Evolutionary conservation across 2,888 invertebrate genomes (phyloP).

Genomic region (Polydesmus complanatus): DNA sequence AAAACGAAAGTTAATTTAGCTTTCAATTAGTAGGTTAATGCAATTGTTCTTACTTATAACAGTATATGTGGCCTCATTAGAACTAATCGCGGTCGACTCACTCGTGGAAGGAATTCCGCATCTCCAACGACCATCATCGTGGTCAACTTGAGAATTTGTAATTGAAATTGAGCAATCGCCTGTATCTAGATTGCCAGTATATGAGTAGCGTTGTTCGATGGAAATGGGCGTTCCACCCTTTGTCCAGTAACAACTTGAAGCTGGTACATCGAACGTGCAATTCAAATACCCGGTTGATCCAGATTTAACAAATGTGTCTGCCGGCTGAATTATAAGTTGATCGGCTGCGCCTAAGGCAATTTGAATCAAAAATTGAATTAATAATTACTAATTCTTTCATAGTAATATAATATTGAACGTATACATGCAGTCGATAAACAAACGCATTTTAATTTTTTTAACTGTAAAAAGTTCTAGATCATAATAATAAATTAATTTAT

Average conservation of each 20-base stretch:
- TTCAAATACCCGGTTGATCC: background rate
- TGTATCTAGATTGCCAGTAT: background rate
- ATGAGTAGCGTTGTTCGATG: background rate
- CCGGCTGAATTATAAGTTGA: too few relatives aligned
- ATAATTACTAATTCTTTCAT: too few relatives aligned
- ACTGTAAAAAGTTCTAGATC: too few relatives aligned
- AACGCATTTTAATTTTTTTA: too few relatives aligned
- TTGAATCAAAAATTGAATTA: too few relatives aligned
- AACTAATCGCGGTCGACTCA: background rate
- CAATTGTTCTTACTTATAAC: too few relatives aligned
- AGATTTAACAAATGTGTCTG: too few relatives aligned
- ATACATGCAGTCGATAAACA: too few relatives aligned
- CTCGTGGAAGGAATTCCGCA: conserved; percentile 13
- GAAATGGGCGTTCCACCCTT: background rate
- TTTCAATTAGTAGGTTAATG: too few relatives aligned
- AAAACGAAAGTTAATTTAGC: too few relatives aligned
- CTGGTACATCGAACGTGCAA: background rate
- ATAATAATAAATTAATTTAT: too few relatives aligned
- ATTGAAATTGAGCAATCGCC: background rate
- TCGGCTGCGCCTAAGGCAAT: background rate
- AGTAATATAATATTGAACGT: too few relatives aligned
- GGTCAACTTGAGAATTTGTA: background rate
- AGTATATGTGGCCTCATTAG: background rate
- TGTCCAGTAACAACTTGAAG: background rate
- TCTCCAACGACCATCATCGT: background rate